phyloP scores from a whole-genome alignment of 2,797 vertebrate species.

The Phaenicophaeus curvirostris region DNA sequence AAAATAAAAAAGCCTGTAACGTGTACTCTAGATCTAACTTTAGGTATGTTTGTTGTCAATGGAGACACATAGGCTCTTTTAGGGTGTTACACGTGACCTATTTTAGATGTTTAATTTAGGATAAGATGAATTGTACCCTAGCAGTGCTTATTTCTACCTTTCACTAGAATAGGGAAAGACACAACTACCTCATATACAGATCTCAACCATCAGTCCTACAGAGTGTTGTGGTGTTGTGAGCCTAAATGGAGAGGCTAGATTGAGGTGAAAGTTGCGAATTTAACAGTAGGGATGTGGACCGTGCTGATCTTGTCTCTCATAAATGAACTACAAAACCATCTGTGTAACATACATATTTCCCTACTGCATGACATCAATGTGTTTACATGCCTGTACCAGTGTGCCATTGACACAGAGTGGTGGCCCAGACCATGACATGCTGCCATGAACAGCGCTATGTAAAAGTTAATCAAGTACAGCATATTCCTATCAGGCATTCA shows the following conservation, averaged over 20 bases:
- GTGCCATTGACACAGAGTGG: not conserved
- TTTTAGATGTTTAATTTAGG: not conserved
- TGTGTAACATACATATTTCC: not conserved
- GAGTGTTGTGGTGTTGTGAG: not conserved
- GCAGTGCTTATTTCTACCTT: not conserved
- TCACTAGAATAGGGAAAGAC: not conserved
- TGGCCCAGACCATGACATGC: not conserved
- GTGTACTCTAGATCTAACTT: not conserved
- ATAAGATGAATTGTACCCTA: not conserved
- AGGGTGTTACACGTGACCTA: not conserved
- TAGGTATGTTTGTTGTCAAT: not conserved
- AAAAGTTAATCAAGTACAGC: not conserved
- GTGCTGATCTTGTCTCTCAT: not conserved
- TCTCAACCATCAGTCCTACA: not conserved
- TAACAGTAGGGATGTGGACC: not conserved
- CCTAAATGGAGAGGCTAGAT: not conserved
- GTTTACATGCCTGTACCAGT: not conserved
- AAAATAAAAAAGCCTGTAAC: not conserved
- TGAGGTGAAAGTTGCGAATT: not conserved
- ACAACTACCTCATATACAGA: not conserved
- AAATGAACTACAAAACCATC: not conserved
- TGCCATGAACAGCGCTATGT: not conserved
- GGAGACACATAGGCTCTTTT: not conserved
- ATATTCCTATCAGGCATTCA: not conserved
- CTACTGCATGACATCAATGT: fast-evolving